A percentile compares a stretch with the other conserved stretches of the same genome.
Conservation (phyloP, 2,888 invertebrate species). For the Tipula vernalis region DNA sequence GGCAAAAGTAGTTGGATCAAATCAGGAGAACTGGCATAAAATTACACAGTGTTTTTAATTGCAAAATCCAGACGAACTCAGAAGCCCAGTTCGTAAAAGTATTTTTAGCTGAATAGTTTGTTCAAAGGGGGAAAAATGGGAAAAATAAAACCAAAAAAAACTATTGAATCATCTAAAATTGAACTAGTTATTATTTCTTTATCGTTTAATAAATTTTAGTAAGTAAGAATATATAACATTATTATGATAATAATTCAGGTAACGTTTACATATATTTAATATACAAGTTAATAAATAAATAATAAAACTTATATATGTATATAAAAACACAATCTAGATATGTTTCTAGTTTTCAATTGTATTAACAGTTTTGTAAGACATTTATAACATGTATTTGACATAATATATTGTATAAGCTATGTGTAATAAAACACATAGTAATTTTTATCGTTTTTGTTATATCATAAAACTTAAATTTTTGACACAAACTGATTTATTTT, state of each 20-base stretch:
- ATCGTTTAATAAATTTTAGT: not conserved
- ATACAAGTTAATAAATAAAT: not conserved
- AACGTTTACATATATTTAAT: not conserved
- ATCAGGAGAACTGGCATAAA: too few relatives aligned
- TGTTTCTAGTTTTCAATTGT: not conserved
- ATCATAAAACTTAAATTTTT: not conserved
- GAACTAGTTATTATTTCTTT: not conserved
- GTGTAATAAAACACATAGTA: not conserved
- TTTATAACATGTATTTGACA: not conserved
- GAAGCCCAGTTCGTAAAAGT: too few relatives aligned
- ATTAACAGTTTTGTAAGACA: not conserved
- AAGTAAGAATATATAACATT: not conserved
- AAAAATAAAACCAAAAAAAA: too few relatives aligned
- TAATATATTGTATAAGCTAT: not conserved
- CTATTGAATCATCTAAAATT: too few relatives aligned
- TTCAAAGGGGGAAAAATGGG: too few relatives aligned
- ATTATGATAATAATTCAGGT: not conserved
- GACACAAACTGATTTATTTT: not conserved
- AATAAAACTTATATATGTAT: not conserved
- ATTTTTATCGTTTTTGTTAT: not conserved
- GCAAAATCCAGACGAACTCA: too few relatives aligned
- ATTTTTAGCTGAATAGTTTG: too few relatives aligned
- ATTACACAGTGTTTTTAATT: too few relatives aligned
- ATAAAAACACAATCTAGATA: not conserved
- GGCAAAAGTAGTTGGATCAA: too few relatives aligned